These are phyloP conservation scores for Tenodera sinensis DNA, from an alignment of 2,888 invertebrate genomes.

Conservation along the genomic window DNA sequence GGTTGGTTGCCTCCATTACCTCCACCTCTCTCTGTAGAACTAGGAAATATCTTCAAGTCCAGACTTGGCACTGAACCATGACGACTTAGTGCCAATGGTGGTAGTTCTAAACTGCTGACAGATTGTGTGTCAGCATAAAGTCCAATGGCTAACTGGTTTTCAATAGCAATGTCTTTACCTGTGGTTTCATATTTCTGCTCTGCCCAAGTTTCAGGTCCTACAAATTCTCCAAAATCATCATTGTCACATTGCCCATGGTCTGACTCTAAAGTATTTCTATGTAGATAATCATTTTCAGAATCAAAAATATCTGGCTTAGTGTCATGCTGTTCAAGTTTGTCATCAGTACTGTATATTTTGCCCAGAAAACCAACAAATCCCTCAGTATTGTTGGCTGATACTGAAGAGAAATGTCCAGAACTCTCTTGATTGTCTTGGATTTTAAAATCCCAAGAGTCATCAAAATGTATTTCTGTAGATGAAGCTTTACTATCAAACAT, in stretches of 20 bases:
- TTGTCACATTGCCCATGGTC: constrained; percentile 2
- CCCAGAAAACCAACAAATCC: not conserved
- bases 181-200: constrained; percentile 5
- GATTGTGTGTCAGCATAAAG: constrained; percentile 40
- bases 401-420: not conserved
- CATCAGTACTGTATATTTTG: not conserved
- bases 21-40: constrained; percentile 38
- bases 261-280: not conserved
- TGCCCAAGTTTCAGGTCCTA: constrained; percentile 28
- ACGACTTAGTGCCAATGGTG: constrained; percentile 39
- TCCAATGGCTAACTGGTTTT: constrained; percentile 9
- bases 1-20: not conserved
- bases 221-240: constrained; percentile 35
- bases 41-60: constrained; percentile 45
- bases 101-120: constrained; percentile 44
- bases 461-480: not conserved
- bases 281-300: not conserved
- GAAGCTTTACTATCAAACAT: not conserved
- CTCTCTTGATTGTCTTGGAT: not conserved
- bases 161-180: constrained; percentile 13
- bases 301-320: not conserved
- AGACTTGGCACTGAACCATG: constrained; percentile 46
- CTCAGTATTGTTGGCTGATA: not conserved
- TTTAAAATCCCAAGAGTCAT: not conserved
- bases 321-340: not conserved